Conservation (phyloP, 2,888 invertebrate species). For the Lycocerus yunnanus region DNA sequence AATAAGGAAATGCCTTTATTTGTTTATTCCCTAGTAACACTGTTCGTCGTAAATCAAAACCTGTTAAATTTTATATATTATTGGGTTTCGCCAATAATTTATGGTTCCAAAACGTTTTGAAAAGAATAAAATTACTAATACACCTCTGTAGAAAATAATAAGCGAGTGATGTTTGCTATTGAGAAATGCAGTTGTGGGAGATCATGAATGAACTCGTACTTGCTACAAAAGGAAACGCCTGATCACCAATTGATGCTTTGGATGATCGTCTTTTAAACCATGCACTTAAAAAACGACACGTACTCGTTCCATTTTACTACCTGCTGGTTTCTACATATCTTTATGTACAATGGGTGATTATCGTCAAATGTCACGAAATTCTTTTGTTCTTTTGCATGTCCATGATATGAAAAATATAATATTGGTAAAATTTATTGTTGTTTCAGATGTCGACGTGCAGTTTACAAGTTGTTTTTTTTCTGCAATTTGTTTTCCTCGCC, state of each 20-base stretch:
- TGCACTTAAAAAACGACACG: not conserved
- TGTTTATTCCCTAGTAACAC: not conserved
- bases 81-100: not conserved
- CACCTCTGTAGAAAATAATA: not conserved
- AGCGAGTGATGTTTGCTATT: constrained; percentile 7
- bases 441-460: constrained; percentile 37
- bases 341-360: constrained; percentile 5
- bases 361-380: constrained; percentile 1
- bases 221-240: constrained; percentile 36
- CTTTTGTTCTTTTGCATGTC: not conserved
- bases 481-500: constrained; percentile 23
- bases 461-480: constrained; percentile 24
- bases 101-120: not conserved
- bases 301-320: constrained; percentile 4
- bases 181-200: constrained; percentile 28
- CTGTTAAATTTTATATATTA: not conserved
- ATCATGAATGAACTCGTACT: constrained; percentile 33
- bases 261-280: constrained; percentile 15
- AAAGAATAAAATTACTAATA: not conserved
- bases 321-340: constrained; percentile 1
- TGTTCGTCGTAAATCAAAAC: not conserved
- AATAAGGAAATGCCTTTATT: constrained; percentile 1
- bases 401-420: not conserved
- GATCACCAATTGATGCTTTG: constrained; percentile 17
- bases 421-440: constrained; percentile 19